A percentile compares a stretch with the other conserved stretches of the same genome.
Evolutionary conservation across 2,113 vertebrate genomes (phyloP).

Genomic region (Rynchops niger): DNA sequence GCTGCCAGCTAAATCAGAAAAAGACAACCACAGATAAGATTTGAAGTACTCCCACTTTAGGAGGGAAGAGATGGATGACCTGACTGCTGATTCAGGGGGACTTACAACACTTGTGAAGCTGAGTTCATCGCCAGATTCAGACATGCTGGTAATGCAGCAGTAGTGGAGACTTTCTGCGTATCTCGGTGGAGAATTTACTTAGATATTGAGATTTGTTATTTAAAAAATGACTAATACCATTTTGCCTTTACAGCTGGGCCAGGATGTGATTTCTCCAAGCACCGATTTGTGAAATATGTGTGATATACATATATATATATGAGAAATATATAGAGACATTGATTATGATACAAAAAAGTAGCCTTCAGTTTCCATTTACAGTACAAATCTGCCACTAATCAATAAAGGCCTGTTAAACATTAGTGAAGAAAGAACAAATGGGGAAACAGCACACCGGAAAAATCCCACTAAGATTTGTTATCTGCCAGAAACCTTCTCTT

Average conservation of each 20-base stretch:
- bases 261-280: background rate
- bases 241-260: background rate
- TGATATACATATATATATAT: background rate
- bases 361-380: constrained; percentile 29
- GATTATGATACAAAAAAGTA: constrained; percentile 5
- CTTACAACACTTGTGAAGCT: background rate
- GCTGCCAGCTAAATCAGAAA: background rate
- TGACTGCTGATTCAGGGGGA: background rate
- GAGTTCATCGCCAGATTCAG: background rate
- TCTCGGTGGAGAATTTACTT: background rate
- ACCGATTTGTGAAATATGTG: constrained; percentile 30
- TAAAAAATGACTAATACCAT: background rate
- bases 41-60: background rate
- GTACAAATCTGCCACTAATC: constrained; percentile 45
- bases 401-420: constrained; percentile 59
- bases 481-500: background rate
- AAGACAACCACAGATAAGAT: background rate
- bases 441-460: background rate
- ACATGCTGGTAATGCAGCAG: background rate
- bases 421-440: constrained; percentile 1
- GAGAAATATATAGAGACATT: background rate
- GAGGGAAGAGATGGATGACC: background rate
- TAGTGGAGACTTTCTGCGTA: background rate
- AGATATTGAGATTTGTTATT: background rate
- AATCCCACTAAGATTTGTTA: background rate